Evolutionary conservation across 2,888 invertebrate genomes (phyloP), one percentile per base, ranked within the genome.

Genomic region (Megamerina dolium): DNA sequence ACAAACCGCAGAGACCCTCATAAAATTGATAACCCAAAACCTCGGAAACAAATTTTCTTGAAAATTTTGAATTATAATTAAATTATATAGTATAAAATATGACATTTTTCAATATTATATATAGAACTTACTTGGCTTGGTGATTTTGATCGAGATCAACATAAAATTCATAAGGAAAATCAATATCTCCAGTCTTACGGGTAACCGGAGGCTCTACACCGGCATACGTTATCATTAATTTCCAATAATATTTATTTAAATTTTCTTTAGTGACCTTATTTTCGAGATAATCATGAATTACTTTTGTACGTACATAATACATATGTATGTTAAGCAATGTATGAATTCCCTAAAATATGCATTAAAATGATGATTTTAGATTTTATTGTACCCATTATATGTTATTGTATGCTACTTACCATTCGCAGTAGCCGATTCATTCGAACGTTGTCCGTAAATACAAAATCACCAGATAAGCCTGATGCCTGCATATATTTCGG

Each of bases 11-110:
- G 12, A 85, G 72, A 1, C 80, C 75, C 12, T 81, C 76, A 61
- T 85, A 83, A 65, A 87, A 81, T 60, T 86, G 85, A 74, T 86
- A 86, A 68, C 92, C 91, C 27, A 92, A 72, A 19, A 92, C 79
- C 64, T 79, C 83, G 17, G 86, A 84, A 4, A 90, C 82, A 66
- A n/a, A n/a, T n/a, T n/a, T n/a, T n/a, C n/a, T n/a, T 64, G 3
- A 32, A 9, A 32, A 26, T 12, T 9, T 9, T 26, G 8, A 12
- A 26, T 26, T 16, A 34, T 18, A 42, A 29, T 16, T 1, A 33
- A 35, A 12, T 32, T 8, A 33, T 6, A 21, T 10, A 35, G 12
- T 27, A 13, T 20, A 2, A 31, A 1, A 14, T 21, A 19, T 21
- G 10, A 20, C 14, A 19, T 18, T 18, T 19, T 13, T n/a, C 23